A percentile compares a stretch with the other conserved stretches of the same genome.
These are phyloP conservation scores for Lordiphosa collinella DNA, from an alignment of 1,140 invertebrate species.

Conservation along the genomic window DNA sequence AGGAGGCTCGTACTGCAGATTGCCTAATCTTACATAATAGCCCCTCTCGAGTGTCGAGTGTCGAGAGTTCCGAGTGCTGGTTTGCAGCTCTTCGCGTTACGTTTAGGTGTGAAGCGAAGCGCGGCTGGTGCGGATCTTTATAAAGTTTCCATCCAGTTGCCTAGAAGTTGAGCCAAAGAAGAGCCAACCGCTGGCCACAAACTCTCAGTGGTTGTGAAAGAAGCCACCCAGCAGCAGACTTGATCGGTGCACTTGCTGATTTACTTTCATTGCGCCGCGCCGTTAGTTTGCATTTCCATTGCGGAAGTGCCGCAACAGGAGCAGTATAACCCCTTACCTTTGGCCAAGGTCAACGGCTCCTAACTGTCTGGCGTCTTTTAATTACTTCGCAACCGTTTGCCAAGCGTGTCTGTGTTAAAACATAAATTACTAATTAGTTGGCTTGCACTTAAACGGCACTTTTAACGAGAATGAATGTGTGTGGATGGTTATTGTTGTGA, in stretches of 20 bases:
- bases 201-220: constrained; percentile 27
- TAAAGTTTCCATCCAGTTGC: constrained; percentile 48
- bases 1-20: constrained; percentile 36
- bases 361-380: constrained; percentile 56
- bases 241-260: constrained; percentile 48
- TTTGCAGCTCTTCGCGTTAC: constrained; percentile 48
- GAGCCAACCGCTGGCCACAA: constrained; percentile 16
- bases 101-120: constrained; percentile 72
- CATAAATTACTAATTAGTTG: constrained; percentile 69
- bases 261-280: constrained; percentile 59
- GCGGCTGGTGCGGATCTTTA: constrained; percentile 64
- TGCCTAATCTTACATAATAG: constrained; percentile 72
- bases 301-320: constrained; percentile 37
- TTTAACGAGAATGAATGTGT: background rate
- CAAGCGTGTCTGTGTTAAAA: constrained; percentile 65
- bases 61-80: constrained; percentile 20
- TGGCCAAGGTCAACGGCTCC: constrained; percentile 67
- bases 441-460: constrained; percentile 36
- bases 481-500: constrained; percentile 27
- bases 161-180: constrained; percentile 23
- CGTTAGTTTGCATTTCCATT: constrained; percentile 34
- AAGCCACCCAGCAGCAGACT: constrained; percentile 24
- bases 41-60: constrained; percentile 21
- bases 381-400: constrained; percentile 40
- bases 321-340: constrained; percentile 50